phyloP scores from a whole-genome alignment of 2,888 invertebrate species.

The Palloptera scutellata region DNA sequence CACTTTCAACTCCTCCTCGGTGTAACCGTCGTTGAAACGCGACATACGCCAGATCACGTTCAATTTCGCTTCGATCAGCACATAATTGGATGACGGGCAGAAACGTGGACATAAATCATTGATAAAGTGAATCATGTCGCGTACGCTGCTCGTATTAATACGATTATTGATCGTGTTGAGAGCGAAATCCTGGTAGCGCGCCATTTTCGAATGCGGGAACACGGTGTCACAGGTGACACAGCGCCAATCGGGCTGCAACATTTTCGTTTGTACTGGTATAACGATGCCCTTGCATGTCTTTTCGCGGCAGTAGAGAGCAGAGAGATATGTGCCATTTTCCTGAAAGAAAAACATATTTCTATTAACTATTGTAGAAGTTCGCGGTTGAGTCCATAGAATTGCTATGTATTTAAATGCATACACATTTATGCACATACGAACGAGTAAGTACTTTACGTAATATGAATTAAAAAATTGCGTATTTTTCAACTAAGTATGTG shows the following conservation, averaged over 20 bases:
- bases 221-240: conserved; percentile 70
- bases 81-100: conserved; percentile 61
- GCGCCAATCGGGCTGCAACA: conserved; percentile 70
- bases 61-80: conserved; percentile 62
- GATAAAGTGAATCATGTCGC: conserved; percentile 61
- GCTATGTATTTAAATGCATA: background rate
- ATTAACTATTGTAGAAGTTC: background rate
- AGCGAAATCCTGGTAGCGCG: conserved; percentile 60
- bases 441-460: background rate
- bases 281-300: conserved; percentile 59
- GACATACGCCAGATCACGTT: conserved; percentile 64
- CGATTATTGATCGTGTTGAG: conserved; percentile 61
- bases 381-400: background rate
- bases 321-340: conserved; percentile 62
- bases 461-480: background rate
- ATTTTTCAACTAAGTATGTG: background rate
- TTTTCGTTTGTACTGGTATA: conserved; percentile 70
- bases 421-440: background rate
- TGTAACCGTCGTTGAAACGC: conserved; percentile 52
- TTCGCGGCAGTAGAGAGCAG: conserved; percentile 65
- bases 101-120: conserved; percentile 60
- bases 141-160: conserved; percentile 56
- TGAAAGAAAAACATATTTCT: conserved; percentile 34
- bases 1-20: conserved; percentile 53
- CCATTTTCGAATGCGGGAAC: conserved; percentile 58